Evolutionary conservation across 2,797 vertebrate species (phyloP).

Genomic region (Argya squamiceps): DNA sequence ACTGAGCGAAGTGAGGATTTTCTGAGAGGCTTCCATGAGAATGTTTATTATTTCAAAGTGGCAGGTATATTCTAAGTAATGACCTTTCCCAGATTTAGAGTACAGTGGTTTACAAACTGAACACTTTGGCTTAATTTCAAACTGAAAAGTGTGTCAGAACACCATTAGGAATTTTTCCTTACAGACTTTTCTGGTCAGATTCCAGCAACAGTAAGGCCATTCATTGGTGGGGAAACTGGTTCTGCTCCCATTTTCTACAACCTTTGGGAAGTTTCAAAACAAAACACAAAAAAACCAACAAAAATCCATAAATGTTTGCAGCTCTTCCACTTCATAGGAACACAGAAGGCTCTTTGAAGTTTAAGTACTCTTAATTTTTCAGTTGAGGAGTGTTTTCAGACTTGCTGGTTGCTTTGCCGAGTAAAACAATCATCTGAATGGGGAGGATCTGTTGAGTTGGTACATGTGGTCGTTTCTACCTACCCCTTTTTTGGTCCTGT

Average conservation of each 20-base stretch:
- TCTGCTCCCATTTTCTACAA: background rate
- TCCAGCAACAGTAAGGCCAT: background rate
- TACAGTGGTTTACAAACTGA: background rate
- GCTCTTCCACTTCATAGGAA: background rate
- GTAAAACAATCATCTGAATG: background rate
- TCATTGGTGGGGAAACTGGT: background rate
- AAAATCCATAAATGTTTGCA: background rate
- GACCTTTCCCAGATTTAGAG: background rate
- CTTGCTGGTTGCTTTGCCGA: background rate
- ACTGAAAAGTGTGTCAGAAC: background rate
- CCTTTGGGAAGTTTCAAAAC: background rate
- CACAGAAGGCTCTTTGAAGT: background rate
- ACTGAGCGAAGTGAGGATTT: background rate
- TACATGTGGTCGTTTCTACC: background rate
- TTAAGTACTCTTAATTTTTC: background rate
- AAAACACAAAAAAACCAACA: background rate
- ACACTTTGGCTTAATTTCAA: background rate
- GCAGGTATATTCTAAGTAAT: background rate
- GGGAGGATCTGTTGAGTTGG: background rate
- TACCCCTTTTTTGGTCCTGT: background rate
- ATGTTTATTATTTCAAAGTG: background rate
- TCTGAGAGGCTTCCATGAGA: background rate
- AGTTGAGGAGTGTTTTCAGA: background rate
- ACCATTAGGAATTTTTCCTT: background rate
- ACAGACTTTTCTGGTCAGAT: background rate